Conservation (phyloP, 2,888 invertebrate genomes). For the Drosophila formosana region DNA sequence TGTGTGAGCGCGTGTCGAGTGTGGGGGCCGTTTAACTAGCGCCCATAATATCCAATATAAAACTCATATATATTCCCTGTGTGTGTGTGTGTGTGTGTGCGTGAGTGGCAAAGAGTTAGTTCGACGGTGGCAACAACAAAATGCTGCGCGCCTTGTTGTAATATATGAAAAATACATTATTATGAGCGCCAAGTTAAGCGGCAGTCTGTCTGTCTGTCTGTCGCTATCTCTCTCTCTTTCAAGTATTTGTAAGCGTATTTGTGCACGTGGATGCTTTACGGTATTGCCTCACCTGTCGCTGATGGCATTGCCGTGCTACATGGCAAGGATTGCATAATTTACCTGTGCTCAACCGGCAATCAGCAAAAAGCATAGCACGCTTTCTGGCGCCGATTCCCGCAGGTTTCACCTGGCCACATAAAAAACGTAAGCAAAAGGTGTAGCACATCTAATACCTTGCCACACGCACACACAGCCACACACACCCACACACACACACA, state of each 20-base stretch:
- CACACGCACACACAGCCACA: conserved; percentile 20
- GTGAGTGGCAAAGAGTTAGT: conserved; percentile 13
- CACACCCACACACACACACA: conserved; percentile 2
- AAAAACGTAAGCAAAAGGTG: conserved; percentile 40
- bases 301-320: conserved; percentile 60
- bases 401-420: conserved; percentile 55
- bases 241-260: not conserved
- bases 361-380: conserved; percentile 70
- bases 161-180: conserved; percentile 79
- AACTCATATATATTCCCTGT: conserved; percentile 17
- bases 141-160: conserved; percentile 77
- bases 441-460: conserved; percentile 36
- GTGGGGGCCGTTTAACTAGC: conserved; percentile 30
- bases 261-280: conserved; percentile 1
- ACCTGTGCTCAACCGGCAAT: conserved; percentile 83
- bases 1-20: conserved; percentile 1
- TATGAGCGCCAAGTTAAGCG: conserved; percentile 79
- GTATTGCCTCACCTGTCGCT: conserved; percentile 64
- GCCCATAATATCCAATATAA: conserved; percentile 42
- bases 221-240: not conserved
- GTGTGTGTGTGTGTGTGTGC: not conserved
- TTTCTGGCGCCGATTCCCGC: conserved; percentile 52
- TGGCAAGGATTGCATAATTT: conserved; percentile 84
- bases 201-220: conserved; percentile 13
- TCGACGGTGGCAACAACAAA: conserved; percentile 30